Base-by-base conservation (phyloP, 2,888 invertebrate genomes). In the Listrodromus nycthemerus region DNA sequence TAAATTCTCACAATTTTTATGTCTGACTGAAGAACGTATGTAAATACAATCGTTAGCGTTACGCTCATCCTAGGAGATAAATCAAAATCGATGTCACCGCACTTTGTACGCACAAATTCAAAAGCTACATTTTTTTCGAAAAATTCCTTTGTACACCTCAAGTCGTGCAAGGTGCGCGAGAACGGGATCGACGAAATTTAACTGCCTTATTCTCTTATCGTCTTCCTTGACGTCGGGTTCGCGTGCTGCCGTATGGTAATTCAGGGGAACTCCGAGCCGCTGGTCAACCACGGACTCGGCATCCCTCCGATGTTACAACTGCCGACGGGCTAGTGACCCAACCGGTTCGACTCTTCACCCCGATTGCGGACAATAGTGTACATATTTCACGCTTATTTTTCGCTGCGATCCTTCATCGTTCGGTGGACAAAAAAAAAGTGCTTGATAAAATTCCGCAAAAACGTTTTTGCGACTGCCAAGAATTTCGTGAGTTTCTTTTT, bases 191-290 rank as follows among this genome's bases (percentile, higher is more conserved):
- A 76, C 76, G 73, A 83, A 85, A 83, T 66, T 74, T 69, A 63
- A 75, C 58, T 78, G 73, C 82, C 76, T 86, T 84, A 82, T 85
- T 85, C 80, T 87, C 91, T 92, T 92, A 92, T 92, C 92, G 91
- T 89, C 89, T 92, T 92, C 89, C 90, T 90, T 89, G 89, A 92
- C 91, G 91, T 91, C 88, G 89, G 89, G 86, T 87, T 91, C 88
- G 93, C 93, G 93, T 93, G 92, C 89, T 87, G 84, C 82, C 88
- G 88, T 91, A 93, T 93, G 93, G 92, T 93, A 93, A 93, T 93
- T 90, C 82, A 67, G 83, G 85, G 85, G 80, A 87, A 89, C 90
- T 90, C 88, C 89, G 90, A 90, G 88, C 90, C 86, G 87, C 89
- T 89, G 91, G 91, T 90, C 91, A 91, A 90, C 87, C 87, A 87